Conservation (phyloP, 1,140 invertebrate species). For the Brachionus rotundiformis region DNA sequence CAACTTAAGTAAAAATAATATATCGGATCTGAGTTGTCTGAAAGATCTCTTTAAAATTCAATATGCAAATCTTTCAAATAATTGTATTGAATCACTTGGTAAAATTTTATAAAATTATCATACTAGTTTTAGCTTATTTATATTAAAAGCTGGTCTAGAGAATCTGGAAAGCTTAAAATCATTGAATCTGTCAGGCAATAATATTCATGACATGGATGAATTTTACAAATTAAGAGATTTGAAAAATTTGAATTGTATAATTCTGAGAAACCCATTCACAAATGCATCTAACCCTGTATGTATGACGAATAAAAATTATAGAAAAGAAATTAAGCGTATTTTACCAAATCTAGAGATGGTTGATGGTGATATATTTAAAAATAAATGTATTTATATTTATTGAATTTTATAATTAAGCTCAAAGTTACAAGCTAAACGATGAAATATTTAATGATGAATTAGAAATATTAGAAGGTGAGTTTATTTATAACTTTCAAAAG, state of each 20-base stretch:
- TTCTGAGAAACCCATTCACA: not conserved
- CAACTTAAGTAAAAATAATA: slow-evolving; percentile 4
- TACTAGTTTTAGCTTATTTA: too few species aligned
- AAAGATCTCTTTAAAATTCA: not conserved
- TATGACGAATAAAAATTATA: not conserved
- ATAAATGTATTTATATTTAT: not conserved
- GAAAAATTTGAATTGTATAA: not conserved
- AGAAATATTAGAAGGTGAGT: not conserved
- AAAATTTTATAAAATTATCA: too few species aligned
- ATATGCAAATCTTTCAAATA: slow-evolving; percentile 10
- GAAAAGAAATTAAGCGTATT: not conserved
- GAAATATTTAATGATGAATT: not conserved
- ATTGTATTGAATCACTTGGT: not conserved
- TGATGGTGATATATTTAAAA: slow-evolving; percentile 34
- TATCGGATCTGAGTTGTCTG: not conserved
- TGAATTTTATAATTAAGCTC: not conserved
- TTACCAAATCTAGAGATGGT: slow-evolving; percentile 34
- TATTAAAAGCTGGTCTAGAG: not conserved
- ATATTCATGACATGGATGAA: not conserved
- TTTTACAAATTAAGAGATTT: slow-evolving; percentile 12
- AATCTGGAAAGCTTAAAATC: slow-evolving; percentile 18
- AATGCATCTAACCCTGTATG: slow-evolving; percentile 16
- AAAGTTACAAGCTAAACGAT: not conserved
- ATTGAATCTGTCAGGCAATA: slow-evolving; percentile 35
- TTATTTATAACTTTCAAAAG: too few species aligned